phyloP scores from a whole-genome alignment of 1,140 invertebrate genomes.

The Mya arenaria region DNA sequence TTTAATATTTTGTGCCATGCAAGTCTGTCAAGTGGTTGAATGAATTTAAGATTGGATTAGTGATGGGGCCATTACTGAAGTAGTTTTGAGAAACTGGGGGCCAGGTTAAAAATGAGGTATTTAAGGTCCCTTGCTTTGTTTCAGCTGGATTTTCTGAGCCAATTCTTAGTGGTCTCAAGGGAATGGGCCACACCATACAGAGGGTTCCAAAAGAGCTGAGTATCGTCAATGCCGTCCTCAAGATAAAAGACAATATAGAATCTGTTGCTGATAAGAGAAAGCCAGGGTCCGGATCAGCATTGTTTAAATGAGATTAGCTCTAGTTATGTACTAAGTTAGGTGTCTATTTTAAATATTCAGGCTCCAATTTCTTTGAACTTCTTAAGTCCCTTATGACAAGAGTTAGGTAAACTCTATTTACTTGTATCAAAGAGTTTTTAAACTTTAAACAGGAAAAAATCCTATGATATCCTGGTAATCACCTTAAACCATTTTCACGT shows the following conservation, averaged over 20 bases:
- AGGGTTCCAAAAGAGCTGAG: conserved; percentile 50
- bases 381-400: no score
- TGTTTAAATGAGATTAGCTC: conserved; percentile 23
- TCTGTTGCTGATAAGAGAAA: conserved; percentile 66
- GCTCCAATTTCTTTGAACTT: no score
- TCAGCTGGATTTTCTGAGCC: conserved; percentile 47
- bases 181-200: conserved; percentile 61
- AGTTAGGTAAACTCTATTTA: not conserved
- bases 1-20: no score
- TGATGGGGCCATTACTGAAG: no score
- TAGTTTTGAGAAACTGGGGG: no score
- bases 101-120: no score
- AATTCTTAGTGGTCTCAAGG: conserved; percentile 46
- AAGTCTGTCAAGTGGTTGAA: no score
- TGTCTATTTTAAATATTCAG: not conserved
- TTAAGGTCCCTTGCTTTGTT: not conserved
- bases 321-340: not conserved
- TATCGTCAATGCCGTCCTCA: conserved; percentile 61
- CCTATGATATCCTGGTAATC: no score
- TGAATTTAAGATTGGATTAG: no score
- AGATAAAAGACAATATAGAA: conserved; percentile 61
- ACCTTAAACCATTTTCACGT: no score
- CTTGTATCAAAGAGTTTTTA: no score
- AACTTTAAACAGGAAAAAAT: no score
- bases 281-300: conserved; percentile 28